Evolutionary conservation across 2,888 invertebrate genomes (phyloP), one percentile per base, ranked within the genome.

Genomic region (Agrenia bidenticulata): DNA sequence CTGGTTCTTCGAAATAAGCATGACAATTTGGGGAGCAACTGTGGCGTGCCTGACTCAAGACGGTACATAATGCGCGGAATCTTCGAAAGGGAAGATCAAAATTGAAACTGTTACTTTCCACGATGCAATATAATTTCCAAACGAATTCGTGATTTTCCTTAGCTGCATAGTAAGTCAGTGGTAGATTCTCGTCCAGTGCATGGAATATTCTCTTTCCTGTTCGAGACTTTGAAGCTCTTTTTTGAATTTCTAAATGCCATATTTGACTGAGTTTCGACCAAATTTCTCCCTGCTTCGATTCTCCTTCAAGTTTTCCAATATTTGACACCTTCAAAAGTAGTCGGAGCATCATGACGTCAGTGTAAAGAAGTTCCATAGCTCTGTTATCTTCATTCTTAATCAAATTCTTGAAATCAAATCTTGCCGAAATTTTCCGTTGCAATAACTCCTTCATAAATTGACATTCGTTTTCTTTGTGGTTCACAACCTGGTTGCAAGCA

Each of bases 111-210:
- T 66, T 66, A 21, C 24, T 37, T 9, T 66, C 59, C 5, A 63
- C n/a, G 7, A 66, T 55, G 41, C 58, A 63, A 24, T 50, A 66
- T n/a, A 66, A 9, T 7, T 63, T 54, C 66, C 66, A 66, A 5
- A 66, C 7, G 17, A 63, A 19, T 1, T 39, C 21, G 23, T 11
- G 0, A 17, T 39, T 23, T 1, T 54, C 53, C 1, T 58, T n/a
- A 2, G 53, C 32, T 9, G 32, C 26, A 7, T n/a, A 41, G 57
- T 37, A 59, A 24, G 42, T 54, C 19, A 63, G 39, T 4, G 57
- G 26, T 24, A 66, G 41, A 32, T 45, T 24, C 1, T 23, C 9
- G 32, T 41, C 15, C 4, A 57, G 7, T 11, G n/a, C 11, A 11
- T n/a, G 7, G 37, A 45, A 11, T 27, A 23, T 21, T 54, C 58